Evolutionary conservation across 2,888 invertebrate genomes (phyloP).

Genomic region (Sarcophaga subvicina): DNA sequence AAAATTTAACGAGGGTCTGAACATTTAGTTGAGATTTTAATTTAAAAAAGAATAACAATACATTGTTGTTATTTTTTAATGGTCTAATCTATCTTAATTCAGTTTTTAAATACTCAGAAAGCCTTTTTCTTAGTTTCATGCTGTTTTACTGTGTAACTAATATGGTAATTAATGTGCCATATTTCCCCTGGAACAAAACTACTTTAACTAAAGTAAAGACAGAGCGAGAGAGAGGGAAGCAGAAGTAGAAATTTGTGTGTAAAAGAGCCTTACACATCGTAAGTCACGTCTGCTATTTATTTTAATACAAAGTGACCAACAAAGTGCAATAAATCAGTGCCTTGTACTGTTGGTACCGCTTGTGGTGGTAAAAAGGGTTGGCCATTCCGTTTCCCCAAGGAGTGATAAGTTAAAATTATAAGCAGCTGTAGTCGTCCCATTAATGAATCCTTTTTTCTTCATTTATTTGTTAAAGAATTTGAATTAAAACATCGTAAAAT

Average conservation of each 20-base stretch:
- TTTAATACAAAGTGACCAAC: constrained; percentile 75
- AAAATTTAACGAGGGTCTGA: not conserved
- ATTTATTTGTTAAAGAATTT: constrained; percentile 60
- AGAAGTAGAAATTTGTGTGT: not conserved
- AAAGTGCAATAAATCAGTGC: constrained; percentile 78
- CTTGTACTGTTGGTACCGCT: constrained; percentile 4
- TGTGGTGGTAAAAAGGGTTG: constrained; percentile 69
- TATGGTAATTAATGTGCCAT: constrained; percentile 64
- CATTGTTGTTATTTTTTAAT: constrained; percentile 42
- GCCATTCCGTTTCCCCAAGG: constrained; percentile 77
- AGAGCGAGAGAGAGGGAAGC: not conserved
- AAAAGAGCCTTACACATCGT: constrained; percentile 21
- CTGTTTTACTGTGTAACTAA: constrained; percentile 45
- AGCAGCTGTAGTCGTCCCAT: constrained; percentile 68
- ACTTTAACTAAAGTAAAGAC: constrained; percentile 11
- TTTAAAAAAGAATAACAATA: constrained; percentile 6
- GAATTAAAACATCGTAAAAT: constrained; percentile 56
- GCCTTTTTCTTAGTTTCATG: constrained; percentile 33
- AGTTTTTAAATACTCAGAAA: constrained; percentile 38
- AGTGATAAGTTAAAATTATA: constrained; percentile 80
- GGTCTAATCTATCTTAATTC: constrained; percentile 63
- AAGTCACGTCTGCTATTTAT: constrained; percentile 66
- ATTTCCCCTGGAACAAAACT: constrained; percentile 61
- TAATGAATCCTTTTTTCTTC: constrained; percentile 66
- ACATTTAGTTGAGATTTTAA: not conserved